phyloP scores from a whole-genome alignment of 2,888 invertebrate genomes.

The Epistrophella euchroma region DNA sequence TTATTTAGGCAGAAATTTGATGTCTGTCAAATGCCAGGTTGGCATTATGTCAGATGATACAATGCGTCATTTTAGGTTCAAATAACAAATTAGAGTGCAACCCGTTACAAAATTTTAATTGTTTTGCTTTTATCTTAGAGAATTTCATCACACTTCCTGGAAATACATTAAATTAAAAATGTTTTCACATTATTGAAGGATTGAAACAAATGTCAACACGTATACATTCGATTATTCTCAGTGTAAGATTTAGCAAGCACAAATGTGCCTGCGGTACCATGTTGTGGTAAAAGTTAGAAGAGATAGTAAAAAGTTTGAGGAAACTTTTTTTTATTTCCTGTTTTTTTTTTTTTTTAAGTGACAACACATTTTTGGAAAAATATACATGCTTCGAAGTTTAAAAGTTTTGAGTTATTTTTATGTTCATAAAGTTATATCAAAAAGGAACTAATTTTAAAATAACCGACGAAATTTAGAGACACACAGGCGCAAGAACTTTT shows the following conservation, averaged over 20 bases:
- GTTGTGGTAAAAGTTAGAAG: neutral
- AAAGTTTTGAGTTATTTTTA: neutral
- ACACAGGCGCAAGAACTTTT: neutral
- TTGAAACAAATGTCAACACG: too few relatives aligned
- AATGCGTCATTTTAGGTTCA: too few relatives aligned
- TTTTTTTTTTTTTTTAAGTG: conserved; percentile 11
- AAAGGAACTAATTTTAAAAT: neutral
- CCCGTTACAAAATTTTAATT: too few relatives aligned
- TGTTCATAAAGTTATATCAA: neutral
- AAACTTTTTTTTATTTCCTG: neutral
- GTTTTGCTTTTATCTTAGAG: too few relatives aligned
- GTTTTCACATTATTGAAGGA: too few relatives aligned
- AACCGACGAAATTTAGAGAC: neutral
- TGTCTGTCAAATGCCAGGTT: too few relatives aligned
- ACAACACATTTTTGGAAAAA: neutral
- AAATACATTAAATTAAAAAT: too few relatives aligned
- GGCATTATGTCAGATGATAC: too few relatives aligned
- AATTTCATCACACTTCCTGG: too few relatives aligned
- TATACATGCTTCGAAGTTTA: neutral
- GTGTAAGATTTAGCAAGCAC: neutral
- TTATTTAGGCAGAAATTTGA: too few relatives aligned
- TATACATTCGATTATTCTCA: neutral
- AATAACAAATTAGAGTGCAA: too few relatives aligned
- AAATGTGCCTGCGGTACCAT: neutral
- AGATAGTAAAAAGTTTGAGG: neutral